Evolutionary conservation across 92 coral and sea anemone species (phyloP).

Genomic region (Micromussa lordhowensis): DNA sequence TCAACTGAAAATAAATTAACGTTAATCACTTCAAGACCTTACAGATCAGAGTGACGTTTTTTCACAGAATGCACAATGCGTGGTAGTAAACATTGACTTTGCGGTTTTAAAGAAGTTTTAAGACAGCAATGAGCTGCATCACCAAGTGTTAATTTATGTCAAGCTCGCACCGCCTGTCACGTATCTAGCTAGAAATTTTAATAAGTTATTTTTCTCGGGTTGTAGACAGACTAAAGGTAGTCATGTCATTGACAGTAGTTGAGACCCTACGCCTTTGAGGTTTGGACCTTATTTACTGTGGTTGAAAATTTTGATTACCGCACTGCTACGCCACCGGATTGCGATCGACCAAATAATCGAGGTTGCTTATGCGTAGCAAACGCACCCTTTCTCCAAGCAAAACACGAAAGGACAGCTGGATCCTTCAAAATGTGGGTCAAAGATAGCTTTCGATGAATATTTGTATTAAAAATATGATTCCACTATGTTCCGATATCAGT

Average conservation of each 20-base stretch:
- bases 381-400: background rate
- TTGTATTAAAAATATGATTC: slow-evolving; percentile 25
- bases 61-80: background rate
- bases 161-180: background rate
- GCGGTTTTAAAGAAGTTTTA: background rate
- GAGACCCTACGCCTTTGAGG: background rate
- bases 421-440: slow-evolving; percentile 8
- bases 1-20: background rate
- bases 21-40: background rate
- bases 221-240: background rate
- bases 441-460: slow-evolving; percentile 45
- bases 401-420: slow-evolving; percentile 1
- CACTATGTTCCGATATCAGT: slow-evolving; percentile 24
- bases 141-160: background rate
- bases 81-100: background rate
- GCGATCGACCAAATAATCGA: background rate
- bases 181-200: background rate
- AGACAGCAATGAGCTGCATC: background rate
- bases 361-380: background rate
- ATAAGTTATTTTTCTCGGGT: slow-evolving; percentile 8
- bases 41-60: background rate
- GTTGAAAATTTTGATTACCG: background rate
- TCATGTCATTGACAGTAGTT: background rate
- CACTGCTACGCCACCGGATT: background rate
- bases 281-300: background rate